Evolutionary conservation across 2,797 vertebrate species (phyloP).

Genomic region (Schizopygopsis pylzovi): DNA sequence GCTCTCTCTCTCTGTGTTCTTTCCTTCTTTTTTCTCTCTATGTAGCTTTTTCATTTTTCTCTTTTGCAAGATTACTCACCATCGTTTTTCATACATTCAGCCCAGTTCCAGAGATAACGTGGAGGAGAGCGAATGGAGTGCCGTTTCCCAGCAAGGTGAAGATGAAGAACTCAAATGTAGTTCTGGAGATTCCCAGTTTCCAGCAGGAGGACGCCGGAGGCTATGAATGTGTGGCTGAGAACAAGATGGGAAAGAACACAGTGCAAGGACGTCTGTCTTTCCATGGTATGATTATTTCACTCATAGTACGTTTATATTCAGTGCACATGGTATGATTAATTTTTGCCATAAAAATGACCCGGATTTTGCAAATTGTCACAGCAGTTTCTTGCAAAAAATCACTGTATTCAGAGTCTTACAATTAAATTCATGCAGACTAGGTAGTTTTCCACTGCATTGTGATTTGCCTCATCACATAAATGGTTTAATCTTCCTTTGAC

Average conservation of each 20-base stretch:
- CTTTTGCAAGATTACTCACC: slow-evolving; percentile 9
- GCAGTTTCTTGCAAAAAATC: background rate
- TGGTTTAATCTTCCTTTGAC: background rate
- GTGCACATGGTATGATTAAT: background rate
- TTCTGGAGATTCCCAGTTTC: slow-evolving; percentile 94
- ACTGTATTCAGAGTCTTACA: too few relatives aligned
- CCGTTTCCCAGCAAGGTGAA: slow-evolving; percentile 87
- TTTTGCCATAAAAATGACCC: background rate
- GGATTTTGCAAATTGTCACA: background rate
- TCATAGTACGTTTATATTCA: slow-evolving; percentile 1
- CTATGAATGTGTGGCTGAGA: slow-evolving; percentile 94
- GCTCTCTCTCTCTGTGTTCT: background rate
- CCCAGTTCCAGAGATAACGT: slow-evolving; percentile 91
- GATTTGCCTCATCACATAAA: background rate
- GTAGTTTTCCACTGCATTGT: background rate
- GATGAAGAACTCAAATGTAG: slow-evolving; percentile 88
- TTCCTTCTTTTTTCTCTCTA: background rate
- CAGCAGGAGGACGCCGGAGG: slow-evolving; percentile 92
- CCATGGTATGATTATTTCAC: slow-evolving; percentile 69
- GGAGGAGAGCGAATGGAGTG: slow-evolving; percentile 80
- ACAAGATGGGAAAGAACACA: slow-evolving; percentile 90
- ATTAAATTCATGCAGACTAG: background rate
- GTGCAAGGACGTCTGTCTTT: slow-evolving; percentile 90
- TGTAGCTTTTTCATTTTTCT: slow-evolving; percentile 2
- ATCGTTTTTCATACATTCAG: slow-evolving; percentile 69